phyloP scores from a whole-genome alignment of 2,113 vertebrate genomes.

The Lagopus leucura region DNA sequence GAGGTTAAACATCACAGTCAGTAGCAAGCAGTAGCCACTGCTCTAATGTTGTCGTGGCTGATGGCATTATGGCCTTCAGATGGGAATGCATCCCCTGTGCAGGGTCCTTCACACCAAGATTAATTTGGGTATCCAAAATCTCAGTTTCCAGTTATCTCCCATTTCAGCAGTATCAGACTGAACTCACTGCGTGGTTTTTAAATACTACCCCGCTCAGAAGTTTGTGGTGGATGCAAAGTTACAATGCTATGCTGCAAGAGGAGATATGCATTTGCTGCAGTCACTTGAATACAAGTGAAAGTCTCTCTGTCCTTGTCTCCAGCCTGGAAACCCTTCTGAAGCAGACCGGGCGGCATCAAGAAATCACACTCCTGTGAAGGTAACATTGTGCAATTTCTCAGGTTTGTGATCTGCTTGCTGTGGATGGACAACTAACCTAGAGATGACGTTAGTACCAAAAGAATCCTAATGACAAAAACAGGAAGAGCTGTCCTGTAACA shows the following conservation, averaged over 20 bases:
- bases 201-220: neutral
- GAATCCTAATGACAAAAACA: neutral
- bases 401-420: fast-evolving
- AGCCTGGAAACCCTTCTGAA: neutral
- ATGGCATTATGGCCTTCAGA: neutral
- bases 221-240: neutral
- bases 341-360: neutral
- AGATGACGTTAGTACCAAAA: neutral
- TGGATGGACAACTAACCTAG: neutral
- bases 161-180: neutral
- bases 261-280: neutral
- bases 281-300: neutral
- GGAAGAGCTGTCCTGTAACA: neutral
- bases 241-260: fast-evolving
- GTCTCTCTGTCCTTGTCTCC: neutral
- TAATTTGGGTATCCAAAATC: neutral
- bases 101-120: neutral
- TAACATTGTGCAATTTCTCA: neutral
- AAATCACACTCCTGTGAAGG: neutral
- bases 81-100: neutral
- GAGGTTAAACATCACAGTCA: neutral
- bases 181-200: neutral
- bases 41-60: neutral
- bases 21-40: neutral
- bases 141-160: neutral